Evolutionary conservation across 2,113 vertebrate genomes (phyloP), one percentile per base, ranked within the genome.

Genomic region (Pristiophorus japonicus): DNA sequence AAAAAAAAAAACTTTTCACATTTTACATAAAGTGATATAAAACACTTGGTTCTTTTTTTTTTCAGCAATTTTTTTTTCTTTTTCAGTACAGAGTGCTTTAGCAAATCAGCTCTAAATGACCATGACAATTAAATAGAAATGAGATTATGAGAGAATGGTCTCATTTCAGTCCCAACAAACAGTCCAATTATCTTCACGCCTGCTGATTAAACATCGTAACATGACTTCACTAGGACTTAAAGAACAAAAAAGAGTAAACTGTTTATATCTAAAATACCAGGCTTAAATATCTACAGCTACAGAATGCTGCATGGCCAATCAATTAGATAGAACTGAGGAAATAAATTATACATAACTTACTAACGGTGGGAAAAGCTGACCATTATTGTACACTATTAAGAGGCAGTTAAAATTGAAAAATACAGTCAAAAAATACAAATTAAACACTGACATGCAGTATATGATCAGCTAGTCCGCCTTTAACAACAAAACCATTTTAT

Each of bases 271-370:
- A 92, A 98, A 97, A 94, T 94, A 95, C 66, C 95, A 93, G 95
- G 97, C 97, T 97, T 97, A 97, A 98, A 98, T 98, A 98, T 96
- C 98, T 98, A 98, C 97, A 98, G 97, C 98, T 98, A 98, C 98
- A 98, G 97, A 97, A 97, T 97, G 97, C 98, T 98, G 98, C 96
- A 97, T 97, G 97, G 98, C 97, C 98, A 98, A 98, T 98, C 97
- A 96, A 96, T 96, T 97, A 70, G 66, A 47, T 47, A 94, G 93
- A 94, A 94, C 66, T 67, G 93, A 97, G 97, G 97, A 98, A 99
- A 99, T 99, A 99, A 99, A 99, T 99, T 99, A 99, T 98, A 99
- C 98, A 99, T 99, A 99, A 99, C 98, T 99, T 99, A 99, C 98
- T 98, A 98, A 99, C 98, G 98, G 98, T n/a, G 98, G 97, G 98